Evolutionary conservation across 2,888 invertebrate genomes (phyloP).

Genomic region (Trichopria drosophilae): DNA sequence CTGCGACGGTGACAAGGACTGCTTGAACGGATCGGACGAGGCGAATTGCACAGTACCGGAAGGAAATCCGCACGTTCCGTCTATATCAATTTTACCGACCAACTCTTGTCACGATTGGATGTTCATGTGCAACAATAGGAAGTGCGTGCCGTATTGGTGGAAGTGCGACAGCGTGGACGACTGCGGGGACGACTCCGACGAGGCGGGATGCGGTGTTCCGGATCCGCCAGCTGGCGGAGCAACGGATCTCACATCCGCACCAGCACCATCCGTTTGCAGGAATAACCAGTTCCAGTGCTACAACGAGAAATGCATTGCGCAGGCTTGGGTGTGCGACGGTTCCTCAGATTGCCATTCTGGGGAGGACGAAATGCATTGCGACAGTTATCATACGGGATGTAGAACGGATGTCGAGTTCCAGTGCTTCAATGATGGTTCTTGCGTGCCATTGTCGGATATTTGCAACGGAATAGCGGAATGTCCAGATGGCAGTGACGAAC

Average conservation of each 20-base stretch:
- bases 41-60: constrained; percentile 68
- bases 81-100: constrained; percentile 42
- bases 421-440: constrained; percentile 68
- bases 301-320: constrained; percentile 64
- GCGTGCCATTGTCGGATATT: constrained; percentile 60
- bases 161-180: constrained; percentile 77
- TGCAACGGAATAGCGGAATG: constrained; percentile 63
- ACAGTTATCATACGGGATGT: constrained; percentile 50
- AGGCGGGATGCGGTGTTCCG: constrained; percentile 63
- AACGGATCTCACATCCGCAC: constrained; percentile 35
- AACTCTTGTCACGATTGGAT: constrained; percentile 73
- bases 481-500: constrained; percentile 63
- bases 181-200: constrained; percentile 77
- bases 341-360: constrained; percentile 63
- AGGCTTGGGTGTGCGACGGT: constrained; percentile 67
- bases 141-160: constrained; percentile 80
- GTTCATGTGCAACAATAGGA: constrained; percentile 72
- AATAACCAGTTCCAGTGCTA: constrained; percentile 65
- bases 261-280: constrained; percentile 56
- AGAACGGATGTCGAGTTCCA: constrained; percentile 61
- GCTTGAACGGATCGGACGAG: constrained; percentile 74
- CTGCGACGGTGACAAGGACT: constrained; percentile 84
- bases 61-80: constrained; percentile 42
- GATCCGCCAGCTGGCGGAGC: constrained; percentile 23
- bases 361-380: constrained; percentile 67